Percentiles rank a stretch among this genome's conserved stretches.
Conservation (phyloP, 2,113 vertebrate species). For the Xyliphius kryptos region DNA sequence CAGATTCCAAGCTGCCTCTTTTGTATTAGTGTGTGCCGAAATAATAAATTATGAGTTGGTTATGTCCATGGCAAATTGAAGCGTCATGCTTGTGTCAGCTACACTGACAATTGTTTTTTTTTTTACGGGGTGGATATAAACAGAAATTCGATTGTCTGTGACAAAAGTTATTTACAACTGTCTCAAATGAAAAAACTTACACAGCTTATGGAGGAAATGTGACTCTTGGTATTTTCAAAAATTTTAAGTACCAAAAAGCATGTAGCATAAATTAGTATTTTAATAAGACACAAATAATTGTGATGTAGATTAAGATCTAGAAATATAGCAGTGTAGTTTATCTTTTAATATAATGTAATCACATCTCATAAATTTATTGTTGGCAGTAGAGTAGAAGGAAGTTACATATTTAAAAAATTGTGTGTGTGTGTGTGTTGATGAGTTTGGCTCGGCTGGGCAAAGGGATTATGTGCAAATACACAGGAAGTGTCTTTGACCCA, state of each 20-base stretch:
- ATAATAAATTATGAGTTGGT: constrained; percentile 26
- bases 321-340: too few species aligned
- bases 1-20: constrained; percentile 22
- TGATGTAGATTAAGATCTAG: too few species aligned
- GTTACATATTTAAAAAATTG: background rate
- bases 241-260: constrained; percentile 65
- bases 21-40: constrained; percentile 21
- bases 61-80: constrained; percentile 37
- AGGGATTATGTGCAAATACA: constrained; percentile 56
- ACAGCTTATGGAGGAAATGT: constrained; percentile 14
- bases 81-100: constrained; percentile 29
- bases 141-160: constrained; percentile 31
- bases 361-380: too few species aligned
- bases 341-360: too few species aligned
- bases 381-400: background rate
- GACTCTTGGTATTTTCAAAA: background rate
- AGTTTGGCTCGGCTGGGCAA: constrained; percentile 26
- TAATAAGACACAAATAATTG: too few species aligned
- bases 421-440: constrained; percentile 5
- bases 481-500: constrained; percentile 77
- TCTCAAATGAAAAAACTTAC: constrained; percentile 21
- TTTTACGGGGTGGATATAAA: constrained; percentile 20
- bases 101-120: constrained; percentile 31
- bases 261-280: constrained; percentile 58
- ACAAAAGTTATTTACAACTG: constrained; percentile 32